These are phyloP conservation scores for Atherinomorus stipes DNA, from an alignment of 2,113 vertebrate genomes.

Conservation along the genomic window DNA sequence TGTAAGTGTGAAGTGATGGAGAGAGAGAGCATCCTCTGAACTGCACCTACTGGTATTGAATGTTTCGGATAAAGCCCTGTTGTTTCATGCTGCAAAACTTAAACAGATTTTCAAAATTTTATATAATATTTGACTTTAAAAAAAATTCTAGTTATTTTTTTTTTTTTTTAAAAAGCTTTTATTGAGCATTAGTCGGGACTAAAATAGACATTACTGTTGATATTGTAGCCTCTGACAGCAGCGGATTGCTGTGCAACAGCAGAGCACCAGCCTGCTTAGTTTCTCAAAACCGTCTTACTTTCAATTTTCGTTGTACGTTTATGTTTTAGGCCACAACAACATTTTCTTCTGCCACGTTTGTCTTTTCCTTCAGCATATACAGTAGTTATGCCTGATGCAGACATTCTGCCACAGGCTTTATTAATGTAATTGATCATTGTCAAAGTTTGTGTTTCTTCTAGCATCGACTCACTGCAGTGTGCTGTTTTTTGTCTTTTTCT, in stretches of 20 bases:
- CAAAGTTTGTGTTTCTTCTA: constrained; percentile 61
- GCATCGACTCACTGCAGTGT: constrained; percentile 43
- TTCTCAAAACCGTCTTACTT: no score
- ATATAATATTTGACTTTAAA: no score
- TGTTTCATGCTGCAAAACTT: not conserved
- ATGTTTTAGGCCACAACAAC: not conserved
- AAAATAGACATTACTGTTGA: no score
- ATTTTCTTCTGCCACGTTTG: constrained; percentile 33
- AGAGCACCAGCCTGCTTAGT: no score
- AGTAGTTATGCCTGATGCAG: constrained; percentile 62
- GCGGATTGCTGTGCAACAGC: no score
- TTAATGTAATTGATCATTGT: constrained; percentile 84
- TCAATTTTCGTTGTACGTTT: no score
- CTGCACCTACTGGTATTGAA: not conserved
- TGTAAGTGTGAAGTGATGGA: not conserved
- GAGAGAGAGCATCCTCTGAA: not conserved
- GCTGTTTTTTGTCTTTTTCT: constrained; percentile 22
- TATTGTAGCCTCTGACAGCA: no score
- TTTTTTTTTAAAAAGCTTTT: no score
- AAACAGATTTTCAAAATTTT: not conserved
- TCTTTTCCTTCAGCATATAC: constrained; percentile 55
- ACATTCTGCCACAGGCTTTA: constrained; percentile 64
- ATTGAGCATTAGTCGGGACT: no score
- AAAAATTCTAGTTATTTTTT: no score
- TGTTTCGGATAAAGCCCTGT: not conserved